Conservation (phyloP, 2,888 invertebrate genomes). For the Myopa testacea region DNA sequence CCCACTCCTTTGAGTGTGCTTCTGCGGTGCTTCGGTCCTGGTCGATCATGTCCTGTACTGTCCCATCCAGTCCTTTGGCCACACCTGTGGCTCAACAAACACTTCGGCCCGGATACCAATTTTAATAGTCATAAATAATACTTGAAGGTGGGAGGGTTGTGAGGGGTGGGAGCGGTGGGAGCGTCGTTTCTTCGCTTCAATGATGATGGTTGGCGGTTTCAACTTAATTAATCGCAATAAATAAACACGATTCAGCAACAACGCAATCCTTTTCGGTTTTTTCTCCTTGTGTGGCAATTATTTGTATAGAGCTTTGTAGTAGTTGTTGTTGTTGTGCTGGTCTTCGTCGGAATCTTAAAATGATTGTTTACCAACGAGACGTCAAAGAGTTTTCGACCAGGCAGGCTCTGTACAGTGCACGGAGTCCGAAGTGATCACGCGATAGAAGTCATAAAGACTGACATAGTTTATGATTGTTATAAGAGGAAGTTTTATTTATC, state of each 20-base stretch:
- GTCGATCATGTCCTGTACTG: neutral
- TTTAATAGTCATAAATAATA: neutral
- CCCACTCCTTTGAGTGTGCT: too few species aligned
- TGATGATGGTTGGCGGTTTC: constrained; percentile 30
- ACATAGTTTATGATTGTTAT: too few species aligned
- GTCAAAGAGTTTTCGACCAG: too few species aligned
- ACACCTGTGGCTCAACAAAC: constrained; percentile 32
- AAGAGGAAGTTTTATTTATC: too few species aligned
- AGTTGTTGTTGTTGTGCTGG: constrained; percentile 3
- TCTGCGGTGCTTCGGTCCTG: neutral
- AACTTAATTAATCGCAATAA: constrained; percentile 36
- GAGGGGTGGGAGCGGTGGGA: neutral
- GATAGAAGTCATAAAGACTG: too few species aligned
- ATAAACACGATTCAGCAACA: constrained; percentile 11
- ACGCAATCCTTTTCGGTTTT: neutral
- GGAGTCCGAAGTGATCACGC: too few species aligned
- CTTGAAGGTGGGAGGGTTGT: neutral
- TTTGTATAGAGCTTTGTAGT: neutral
- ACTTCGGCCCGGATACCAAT: neutral
- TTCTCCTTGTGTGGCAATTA: neutral
- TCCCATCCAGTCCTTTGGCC: constrained; percentile 2
- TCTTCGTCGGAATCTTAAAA: constrained; percentile 40
- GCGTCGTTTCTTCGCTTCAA: neutral
- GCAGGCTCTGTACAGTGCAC: too few species aligned
- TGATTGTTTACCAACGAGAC: too few species aligned